Conservation (phyloP, 1,140 invertebrate species). For the Capitella teleta region DNA sequence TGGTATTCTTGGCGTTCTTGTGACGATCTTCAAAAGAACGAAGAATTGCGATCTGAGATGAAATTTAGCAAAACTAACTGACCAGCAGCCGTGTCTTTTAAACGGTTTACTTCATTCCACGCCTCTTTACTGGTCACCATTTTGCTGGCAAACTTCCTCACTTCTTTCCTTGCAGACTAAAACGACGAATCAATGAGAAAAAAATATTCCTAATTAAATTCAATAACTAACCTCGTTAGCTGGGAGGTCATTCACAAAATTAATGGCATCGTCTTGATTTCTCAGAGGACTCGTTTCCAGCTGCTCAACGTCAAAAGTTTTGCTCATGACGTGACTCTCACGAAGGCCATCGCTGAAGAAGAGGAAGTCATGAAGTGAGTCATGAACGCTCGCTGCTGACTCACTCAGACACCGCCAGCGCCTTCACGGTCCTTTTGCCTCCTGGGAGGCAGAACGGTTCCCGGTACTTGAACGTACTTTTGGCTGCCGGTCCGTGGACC, state of each 20-base stretch:
- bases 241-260: constrained; percentile 30
- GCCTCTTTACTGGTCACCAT: constrained; percentile 11
- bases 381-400: too few species aligned
- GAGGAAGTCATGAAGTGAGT: background rate
- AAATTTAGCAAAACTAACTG: too few species aligned
- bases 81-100: constrained; percentile 4
- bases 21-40: too few species aligned
- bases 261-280: constrained; percentile 30
- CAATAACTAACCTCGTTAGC: constrained; percentile 8
- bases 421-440: constrained; percentile 40
- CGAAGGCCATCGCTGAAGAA: constrained; percentile 33
- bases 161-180: constrained; percentile 10
- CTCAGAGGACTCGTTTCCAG: constrained; percentile 14
- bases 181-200: too few species aligned
- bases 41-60: too few species aligned
- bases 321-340: constrained; percentile 39
- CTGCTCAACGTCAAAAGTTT: constrained; percentile 41
- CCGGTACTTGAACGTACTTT: constrained; percentile 34
- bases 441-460: constrained; percentile 38
- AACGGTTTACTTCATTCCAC: constrained; percentile 1
- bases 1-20: too few species aligned
- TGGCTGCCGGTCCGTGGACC: constrained; percentile 23
- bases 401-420: constrained; percentile 23
- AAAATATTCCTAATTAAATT: too few species aligned
- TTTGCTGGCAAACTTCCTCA: constrained; percentile 11